Base-by-base conservation (phyloP, 2,113 vertebrate genomes). In the Mungos mungo region DNA sequence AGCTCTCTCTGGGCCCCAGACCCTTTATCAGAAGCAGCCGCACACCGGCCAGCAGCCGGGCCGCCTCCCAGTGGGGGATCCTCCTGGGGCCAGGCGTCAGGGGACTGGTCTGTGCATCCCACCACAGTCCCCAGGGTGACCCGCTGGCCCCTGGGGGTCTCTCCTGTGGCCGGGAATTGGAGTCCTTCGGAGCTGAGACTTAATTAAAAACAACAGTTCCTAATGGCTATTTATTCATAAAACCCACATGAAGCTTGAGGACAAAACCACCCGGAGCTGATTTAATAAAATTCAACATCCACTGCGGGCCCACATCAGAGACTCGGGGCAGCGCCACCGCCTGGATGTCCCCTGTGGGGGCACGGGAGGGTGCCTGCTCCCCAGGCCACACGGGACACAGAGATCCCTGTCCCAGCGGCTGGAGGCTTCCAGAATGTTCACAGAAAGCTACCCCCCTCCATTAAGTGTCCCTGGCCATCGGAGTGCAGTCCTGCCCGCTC, bases 321-420 rank as follows among this genome's bases (percentile, higher is more conserved):
- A 16, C 33, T 4, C 4, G 0, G 2, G 6, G 68, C 0, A 2
- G 54, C 35, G 19, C 35, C 3, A 68, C 68, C 0, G 41, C 41
- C 77, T 16, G 0, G 0, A 1, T 29, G 21, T 21, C 0, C 29
- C 21, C 10, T 19, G 77, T 0, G 7, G 27, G 3, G 47, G 13
- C 1, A 0, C 29, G 2, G 10, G 33, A 23, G 84, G n/a, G 76
- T 1, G 76, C 47, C 45, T 77, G 45, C 5, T 23, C 38, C 6
- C 71, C 23, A 11, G 25, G 38, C 38, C 38, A 14, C 25, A 29
- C 1, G 45, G 74, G 6, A 9, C 27, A 50, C 27, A 19, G 29
- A 77, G 74, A 41, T 45, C 25, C 47, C 29, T 0, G 4, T 19
- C 41, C 41, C 8, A 7, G 76, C 0, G 2, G 45, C 76, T 33